These are phyloP conservation scores for Glyptemys insculpta DNA, from an alignment of 2,797 vertebrate genomes.

Conservation along the genomic window DNA sequence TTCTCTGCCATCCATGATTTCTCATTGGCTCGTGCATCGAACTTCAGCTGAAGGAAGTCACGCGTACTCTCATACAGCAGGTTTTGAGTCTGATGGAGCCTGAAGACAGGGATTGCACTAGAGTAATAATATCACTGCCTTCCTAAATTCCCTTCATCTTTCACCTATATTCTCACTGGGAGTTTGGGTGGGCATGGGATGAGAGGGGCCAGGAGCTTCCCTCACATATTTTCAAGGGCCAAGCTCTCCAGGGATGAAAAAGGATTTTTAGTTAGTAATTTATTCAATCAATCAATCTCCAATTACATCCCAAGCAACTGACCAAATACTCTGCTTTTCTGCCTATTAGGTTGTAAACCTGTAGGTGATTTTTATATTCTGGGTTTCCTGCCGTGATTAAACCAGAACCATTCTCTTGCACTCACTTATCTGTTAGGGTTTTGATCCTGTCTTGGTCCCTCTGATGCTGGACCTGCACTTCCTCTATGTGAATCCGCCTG, in stretches of 20 bases:
- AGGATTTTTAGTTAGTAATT: not conserved
- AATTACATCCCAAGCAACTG: slow-evolving; percentile 2
- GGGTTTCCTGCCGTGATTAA: not conserved
- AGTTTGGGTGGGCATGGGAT: not conserved
- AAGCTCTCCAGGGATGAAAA: not conserved
- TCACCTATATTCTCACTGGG: not conserved
- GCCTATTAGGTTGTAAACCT: not conserved
- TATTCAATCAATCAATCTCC: not conserved
- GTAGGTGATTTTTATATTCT: not conserved
- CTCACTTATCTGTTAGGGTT: slow-evolving; percentile 89
- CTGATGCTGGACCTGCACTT: slow-evolving; percentile 87
- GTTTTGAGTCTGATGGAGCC: slow-evolving; percentile 90
- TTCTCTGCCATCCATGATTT: slow-evolving; percentile 96
- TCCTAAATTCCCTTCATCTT: not conserved
- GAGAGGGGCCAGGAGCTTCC: not conserved
- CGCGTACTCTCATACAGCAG: slow-evolving; percentile 93
- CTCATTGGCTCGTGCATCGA: slow-evolving; percentile 88
- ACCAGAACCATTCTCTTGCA: not conserved
- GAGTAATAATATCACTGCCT: not conserved
- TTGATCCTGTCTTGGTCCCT: slow-evolving; percentile 89
- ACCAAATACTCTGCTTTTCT: slow-evolving; percentile 21
- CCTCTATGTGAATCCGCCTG: slow-evolving; percentile 88
- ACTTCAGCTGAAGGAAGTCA: slow-evolving; percentile 93
- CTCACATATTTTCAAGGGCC: not conserved
- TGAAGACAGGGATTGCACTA: slow-evolving; percentile 63